A percentile compares a stretch with the other conserved stretches of the same genome.
phyloP scores from a whole-genome alignment of 64 coral and sea anemone genomes.

The Montipora sp. region DNA sequence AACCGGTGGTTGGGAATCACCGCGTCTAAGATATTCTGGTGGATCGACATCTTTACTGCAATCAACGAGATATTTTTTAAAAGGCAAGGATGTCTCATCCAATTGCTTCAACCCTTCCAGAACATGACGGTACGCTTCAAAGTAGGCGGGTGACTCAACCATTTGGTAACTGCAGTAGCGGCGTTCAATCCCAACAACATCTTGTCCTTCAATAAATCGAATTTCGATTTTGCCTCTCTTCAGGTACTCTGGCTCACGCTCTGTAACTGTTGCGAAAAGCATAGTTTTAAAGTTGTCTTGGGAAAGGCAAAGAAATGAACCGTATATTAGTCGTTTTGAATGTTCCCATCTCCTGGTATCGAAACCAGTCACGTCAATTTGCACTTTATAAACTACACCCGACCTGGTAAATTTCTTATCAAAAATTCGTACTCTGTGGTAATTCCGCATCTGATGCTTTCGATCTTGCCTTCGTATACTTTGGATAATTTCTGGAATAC shows the following conservation, averaged over 20 bases:
- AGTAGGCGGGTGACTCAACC: slow-evolving; percentile 66
- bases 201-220: slow-evolving; percentile 29
- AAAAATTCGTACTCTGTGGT: slow-evolving; percentile 42
- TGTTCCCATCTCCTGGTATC: slow-evolving; percentile 50
- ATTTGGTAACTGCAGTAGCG: slow-evolving; percentile 33
- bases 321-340: slow-evolving; percentile 32
- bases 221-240: neutral
- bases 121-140: slow-evolving; percentile 79
- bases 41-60: slow-evolving; percentile 37
- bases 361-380: slow-evolving; percentile 66
- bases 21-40: slow-evolving; percentile 43
- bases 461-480: slow-evolving; percentile 38
- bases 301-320: slow-evolving; percentile 85
- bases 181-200: slow-evolving; percentile 51
- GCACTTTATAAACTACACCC: slow-evolving; percentile 46
- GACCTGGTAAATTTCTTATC: slow-evolving; percentile 47
- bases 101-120: slow-evolving; percentile 65
- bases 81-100: slow-evolving; percentile 49
- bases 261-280: slow-evolving; percentile 74
- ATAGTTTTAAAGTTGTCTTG: slow-evolving; percentile 72
- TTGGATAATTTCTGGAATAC: slow-evolving; percentile 53
- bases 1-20: neutral
- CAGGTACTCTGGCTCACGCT: slow-evolving; percentile 39
- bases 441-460: slow-evolving; percentile 65
- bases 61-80: slow-evolving; percentile 38